phyloP scores from a whole-genome alignment of 1,140 invertebrate genomes.

The Himalopsyche phryganea region DNA sequence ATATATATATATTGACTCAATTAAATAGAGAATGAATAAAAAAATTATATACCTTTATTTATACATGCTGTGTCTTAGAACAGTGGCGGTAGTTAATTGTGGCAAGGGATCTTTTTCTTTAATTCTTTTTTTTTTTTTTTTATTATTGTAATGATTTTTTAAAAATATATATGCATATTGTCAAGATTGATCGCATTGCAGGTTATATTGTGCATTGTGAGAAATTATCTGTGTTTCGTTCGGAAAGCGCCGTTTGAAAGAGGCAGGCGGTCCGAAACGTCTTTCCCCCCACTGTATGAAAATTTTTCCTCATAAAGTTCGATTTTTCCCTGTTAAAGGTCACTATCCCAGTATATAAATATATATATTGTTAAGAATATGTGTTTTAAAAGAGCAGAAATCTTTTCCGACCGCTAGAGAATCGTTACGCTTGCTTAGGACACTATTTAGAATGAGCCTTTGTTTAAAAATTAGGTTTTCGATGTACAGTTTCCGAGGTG shows the following conservation, averaged over 20 bases:
- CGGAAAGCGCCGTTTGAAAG: slow-evolving; percentile 1
- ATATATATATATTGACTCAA: slow-evolving; percentile 24
- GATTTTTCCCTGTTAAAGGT: slow-evolving; percentile 10
- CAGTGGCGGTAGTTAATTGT: slow-evolving; percentile 24
- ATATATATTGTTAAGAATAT: slow-evolving; percentile 6
- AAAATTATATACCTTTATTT: slow-evolving; percentile 25
- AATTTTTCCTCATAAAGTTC: slow-evolving; percentile 19
- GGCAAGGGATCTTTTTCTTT: slow-evolving; percentile 30
- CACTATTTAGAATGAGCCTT: slow-evolving; percentile 28
- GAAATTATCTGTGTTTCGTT: slow-evolving; percentile 9
- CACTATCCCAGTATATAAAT: slow-evolving; percentile 17
- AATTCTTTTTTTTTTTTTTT: slow-evolving; percentile 21
- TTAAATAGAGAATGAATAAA: slow-evolving; percentile 17
- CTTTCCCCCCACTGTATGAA: slow-evolving; percentile 12
- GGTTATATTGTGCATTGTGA: background rate
- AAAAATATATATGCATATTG: slow-evolving; percentile 10
- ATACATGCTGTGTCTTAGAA: slow-evolving; percentile 16
- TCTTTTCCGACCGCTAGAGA: slow-evolving; percentile 23
- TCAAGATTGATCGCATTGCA: background rate
- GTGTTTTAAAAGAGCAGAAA: slow-evolving; percentile 16
- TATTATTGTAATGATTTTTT: slow-evolving; percentile 20
- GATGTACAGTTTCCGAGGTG: slow-evolving; percentile 17
- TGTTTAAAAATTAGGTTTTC: slow-evolving; percentile 31
- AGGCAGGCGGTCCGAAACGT: background rate
- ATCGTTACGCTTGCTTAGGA: slow-evolving; percentile 30